phyloP scores from a whole-genome alignment of 2,888 invertebrate genomes.

The Aplocera efformata region DNA sequence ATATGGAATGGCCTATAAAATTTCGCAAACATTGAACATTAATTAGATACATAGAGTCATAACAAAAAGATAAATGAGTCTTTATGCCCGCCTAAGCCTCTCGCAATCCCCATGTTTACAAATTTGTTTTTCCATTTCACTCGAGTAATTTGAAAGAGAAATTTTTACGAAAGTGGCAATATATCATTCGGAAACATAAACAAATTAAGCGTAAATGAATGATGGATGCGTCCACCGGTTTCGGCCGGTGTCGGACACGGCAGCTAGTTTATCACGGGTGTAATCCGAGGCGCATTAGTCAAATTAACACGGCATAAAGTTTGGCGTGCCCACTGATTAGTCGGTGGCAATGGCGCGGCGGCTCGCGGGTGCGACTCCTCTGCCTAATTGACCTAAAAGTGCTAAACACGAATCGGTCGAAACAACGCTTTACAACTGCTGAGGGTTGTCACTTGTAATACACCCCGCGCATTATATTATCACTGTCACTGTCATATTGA shows the following conservation, averaged over 20 bases:
- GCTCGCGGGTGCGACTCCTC: slow-evolving; percentile 63
- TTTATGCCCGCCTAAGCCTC: slow-evolving; percentile 12
- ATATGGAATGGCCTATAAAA: too few relatives aligned
- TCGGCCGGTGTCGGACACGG: slow-evolving; percentile 45
- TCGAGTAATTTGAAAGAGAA: slow-evolving; percentile 27
- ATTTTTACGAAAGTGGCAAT: slow-evolving; percentile 30
- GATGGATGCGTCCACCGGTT: slow-evolving; percentile 46
- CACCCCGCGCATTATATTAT: background rate
- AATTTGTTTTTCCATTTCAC: slow-evolving; percentile 30
- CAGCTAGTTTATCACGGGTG: slow-evolving; percentile 60
- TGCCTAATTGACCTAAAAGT: slow-evolving; percentile 81
- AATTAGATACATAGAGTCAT: too few relatives aligned
- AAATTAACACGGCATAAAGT: slow-evolving; percentile 80
- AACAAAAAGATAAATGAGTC: slow-evolving; percentile 7
- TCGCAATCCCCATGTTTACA: slow-evolving; percentile 19
- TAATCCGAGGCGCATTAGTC: slow-evolving; percentile 74
- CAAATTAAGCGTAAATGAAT: slow-evolving; percentile 52
- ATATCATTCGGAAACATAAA: slow-evolving; percentile 43
- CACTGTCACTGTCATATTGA: too few relatives aligned
- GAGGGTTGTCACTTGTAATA: slow-evolving; percentile 52
- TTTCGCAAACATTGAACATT: too few relatives aligned
- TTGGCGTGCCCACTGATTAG: slow-evolving; percentile 75
- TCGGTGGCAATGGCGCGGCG: slow-evolving; percentile 42
- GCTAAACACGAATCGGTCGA: slow-evolving; percentile 77
- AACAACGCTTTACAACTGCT: slow-evolving; percentile 58